Evolutionary conservation across 2,797 vertebrate genomes (phyloP).

Genomic region (Hippopotamyrus pictus): DNA sequence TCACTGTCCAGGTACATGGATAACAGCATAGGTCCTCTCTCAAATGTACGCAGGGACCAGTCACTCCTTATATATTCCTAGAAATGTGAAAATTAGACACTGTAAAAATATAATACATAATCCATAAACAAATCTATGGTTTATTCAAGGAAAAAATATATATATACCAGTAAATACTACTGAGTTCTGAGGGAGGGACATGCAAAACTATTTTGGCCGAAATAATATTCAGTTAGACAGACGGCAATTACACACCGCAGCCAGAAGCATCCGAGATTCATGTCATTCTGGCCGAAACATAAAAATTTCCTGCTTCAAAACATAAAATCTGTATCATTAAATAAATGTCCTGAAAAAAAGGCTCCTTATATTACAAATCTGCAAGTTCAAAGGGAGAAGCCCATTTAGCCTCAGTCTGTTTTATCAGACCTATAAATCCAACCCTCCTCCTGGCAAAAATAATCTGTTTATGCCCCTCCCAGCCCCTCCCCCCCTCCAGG

Average conservation of each 20-base stretch:
- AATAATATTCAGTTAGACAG: slow-evolving; percentile 9
- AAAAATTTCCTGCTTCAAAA: slow-evolving; percentile 23
- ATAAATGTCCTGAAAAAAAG: slow-evolving; percentile 33
- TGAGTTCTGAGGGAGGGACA: neutral
- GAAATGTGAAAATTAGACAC: slow-evolving; percentile 1
- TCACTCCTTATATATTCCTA: neutral
- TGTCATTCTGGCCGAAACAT: slow-evolving; percentile 25
- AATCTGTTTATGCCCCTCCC: neutral
- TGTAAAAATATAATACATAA: slow-evolving; percentile 6
- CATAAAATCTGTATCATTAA: slow-evolving; percentile 30
- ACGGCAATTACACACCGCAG: neutral
- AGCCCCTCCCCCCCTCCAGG: neutral
- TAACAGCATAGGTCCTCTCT: neutral
- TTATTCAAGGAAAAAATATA: slow-evolving; percentile 18
- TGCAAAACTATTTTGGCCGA: neutral
- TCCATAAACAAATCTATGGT: slow-evolving; percentile 19
- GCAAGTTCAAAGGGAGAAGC: slow-evolving; percentile 1
- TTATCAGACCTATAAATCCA: slow-evolving; percentile 26
- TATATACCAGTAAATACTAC: slow-evolving; percentile 4
- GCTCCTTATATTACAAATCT: slow-evolving; percentile 27
- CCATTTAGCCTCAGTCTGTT: neutral
- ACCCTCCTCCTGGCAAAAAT: slow-evolving; percentile 22
- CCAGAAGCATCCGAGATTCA: neutral
- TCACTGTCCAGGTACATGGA: neutral
- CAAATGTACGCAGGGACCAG: neutral